phyloP scores from a whole-genome alignment of 2,888 invertebrate genomes.

The Podotricha telesiphe region DNA sequence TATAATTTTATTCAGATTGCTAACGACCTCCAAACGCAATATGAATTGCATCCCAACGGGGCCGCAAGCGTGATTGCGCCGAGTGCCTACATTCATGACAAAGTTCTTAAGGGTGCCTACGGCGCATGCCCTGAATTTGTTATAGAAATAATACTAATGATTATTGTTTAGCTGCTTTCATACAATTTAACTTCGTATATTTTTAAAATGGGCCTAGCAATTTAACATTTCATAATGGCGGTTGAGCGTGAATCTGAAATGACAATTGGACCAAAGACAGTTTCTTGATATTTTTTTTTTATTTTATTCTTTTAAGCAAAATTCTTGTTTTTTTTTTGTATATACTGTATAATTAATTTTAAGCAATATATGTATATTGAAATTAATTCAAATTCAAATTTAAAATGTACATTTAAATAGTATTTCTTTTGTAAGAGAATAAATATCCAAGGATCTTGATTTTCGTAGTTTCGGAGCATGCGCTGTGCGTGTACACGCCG shows the following conservation, averaged over 20 bases:
- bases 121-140: conserved; percentile 9
- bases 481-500: conserved; percentile 1
- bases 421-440: not conserved
- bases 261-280: not conserved
- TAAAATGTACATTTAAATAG: no score
- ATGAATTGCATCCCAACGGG: conserved; percentile 14
- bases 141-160: not conserved
- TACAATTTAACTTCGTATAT: no score
- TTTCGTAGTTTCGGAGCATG: conserved; percentile 5
- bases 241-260: not conserved
- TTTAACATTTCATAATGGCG: not conserved
- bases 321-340: no score
- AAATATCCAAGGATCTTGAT: not conserved
- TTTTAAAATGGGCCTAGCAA: no score
- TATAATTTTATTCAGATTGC: not conserved
- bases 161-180: no score
- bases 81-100: conserved; percentile 9
- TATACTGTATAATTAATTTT: no score
- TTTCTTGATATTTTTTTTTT: not conserved
- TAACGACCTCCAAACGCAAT: conserved; percentile 1
- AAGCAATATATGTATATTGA: not conserved
- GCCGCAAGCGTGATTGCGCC: not conserved
- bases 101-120: conserved; percentile 20
- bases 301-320: no score
- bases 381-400: no score